These are phyloP conservation scores for Eumacrocentrus americanus DNA, from an alignment of 2,888 invertebrate species.

Conservation along the genomic window DNA sequence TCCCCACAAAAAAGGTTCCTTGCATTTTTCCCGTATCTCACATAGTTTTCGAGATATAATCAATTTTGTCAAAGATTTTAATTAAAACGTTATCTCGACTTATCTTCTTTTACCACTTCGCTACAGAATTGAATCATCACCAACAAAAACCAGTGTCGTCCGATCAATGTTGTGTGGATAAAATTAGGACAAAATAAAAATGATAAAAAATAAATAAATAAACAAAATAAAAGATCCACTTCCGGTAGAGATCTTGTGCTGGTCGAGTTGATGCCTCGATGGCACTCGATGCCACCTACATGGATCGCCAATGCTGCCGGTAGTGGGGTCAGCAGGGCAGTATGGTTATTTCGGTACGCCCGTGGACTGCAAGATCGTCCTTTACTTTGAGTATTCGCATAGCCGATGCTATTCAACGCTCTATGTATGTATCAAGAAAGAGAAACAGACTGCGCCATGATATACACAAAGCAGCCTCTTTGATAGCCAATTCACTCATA, in stretches of 20 bases:
- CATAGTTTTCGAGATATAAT: background rate
- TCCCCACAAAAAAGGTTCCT: no score
- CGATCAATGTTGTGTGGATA: background rate
- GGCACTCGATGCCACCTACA: constrained; percentile 32
- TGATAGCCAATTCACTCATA: background rate
- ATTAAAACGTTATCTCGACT: no score
- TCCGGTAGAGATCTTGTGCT: constrained; percentile 20
- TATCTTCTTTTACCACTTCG: no score
- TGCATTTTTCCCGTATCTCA: no score
- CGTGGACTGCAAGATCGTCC: constrained; percentile 25
- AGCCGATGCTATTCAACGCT: constrained; percentile 20
- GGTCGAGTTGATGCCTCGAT: constrained; percentile 20
- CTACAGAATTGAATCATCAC: background rate
- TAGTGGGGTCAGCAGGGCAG: constrained; percentile 41
- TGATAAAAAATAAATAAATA: background rate
- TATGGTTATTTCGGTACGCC: constrained; percentile 43
- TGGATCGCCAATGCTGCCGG: constrained; percentile 30
- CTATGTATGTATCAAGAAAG: constrained; percentile 12
- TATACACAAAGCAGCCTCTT: background rate
- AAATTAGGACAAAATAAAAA: constrained; percentile 1
- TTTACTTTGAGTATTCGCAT: constrained; percentile 18
- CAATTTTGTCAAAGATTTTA: no score
- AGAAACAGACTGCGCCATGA: background rate
- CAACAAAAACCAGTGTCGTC: background rate
- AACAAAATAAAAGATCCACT: constrained; percentile 14